phyloP scores from a whole-genome alignment of 2,888 invertebrate genomes.

The Saturnia pavonia region DNA sequence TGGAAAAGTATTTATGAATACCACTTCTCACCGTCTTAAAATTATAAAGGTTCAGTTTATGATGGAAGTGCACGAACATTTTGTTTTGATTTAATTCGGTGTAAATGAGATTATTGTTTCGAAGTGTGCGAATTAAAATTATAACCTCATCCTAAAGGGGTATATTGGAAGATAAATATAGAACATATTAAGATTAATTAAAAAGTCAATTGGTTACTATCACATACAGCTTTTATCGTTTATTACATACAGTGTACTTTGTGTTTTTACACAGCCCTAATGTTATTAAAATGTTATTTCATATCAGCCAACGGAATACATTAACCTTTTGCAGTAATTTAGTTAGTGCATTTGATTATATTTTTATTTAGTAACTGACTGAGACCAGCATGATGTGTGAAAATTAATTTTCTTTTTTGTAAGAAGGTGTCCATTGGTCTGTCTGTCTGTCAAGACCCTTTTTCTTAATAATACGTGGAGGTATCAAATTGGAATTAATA shows the following conservation, averaged over 20 bases:
- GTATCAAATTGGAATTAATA: no score
- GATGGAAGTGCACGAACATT: neutral
- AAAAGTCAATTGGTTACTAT: neutral
- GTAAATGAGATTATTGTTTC: neutral
- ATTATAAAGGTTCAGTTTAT: neutral
- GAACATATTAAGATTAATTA: neutral
- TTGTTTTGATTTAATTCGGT: neutral
- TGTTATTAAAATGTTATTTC: neutral
- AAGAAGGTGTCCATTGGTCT: no score
- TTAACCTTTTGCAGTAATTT: slow-evolving; percentile 14
- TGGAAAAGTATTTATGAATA: neutral
- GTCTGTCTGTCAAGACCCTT: no score
- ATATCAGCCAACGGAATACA: neutral
- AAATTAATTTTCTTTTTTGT: no score
- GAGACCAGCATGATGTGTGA: no score
- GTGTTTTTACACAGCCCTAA: neutral
- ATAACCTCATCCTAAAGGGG: no score
- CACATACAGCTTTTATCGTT: neutral
- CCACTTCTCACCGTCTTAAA: neutral
- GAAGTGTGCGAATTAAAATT: neutral
- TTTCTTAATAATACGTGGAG: no score
- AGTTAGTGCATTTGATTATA: neutral
- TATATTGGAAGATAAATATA: no score
- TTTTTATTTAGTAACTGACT: no score
- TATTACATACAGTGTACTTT: neutral